Evolutionary conservation across 2,797 vertebrate genomes (phyloP).

Genomic region (Rhinichthys osculus): DNA sequence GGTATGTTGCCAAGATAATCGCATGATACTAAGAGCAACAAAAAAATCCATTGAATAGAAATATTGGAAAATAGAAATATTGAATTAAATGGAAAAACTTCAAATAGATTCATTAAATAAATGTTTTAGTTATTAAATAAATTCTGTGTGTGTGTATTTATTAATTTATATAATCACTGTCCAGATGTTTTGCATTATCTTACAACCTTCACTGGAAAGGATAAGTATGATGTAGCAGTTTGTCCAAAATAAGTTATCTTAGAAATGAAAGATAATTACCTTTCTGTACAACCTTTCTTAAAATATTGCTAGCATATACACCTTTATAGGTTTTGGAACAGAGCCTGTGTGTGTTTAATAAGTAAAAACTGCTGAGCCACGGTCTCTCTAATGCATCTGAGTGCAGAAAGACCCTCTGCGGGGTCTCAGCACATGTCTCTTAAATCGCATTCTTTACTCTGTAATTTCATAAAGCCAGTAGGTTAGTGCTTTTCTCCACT

Average conservation of each 20-base stretch:
- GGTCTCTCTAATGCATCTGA: constrained; percentile 11
- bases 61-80: background rate
- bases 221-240: constrained; percentile 4
- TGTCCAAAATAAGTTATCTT: background rate
- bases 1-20: background rate
- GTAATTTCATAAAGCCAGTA: background rate
- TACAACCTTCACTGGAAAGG: background rate
- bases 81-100: background rate
- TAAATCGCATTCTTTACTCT: constrained; percentile 7
- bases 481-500: background rate
- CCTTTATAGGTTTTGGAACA: constrained; percentile 1
- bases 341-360: constrained; percentile 18
- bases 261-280: background rate
- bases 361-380: constrained; percentile 1
- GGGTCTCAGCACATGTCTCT: background rate
- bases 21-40: background rate
- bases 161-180: no score
- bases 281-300: background rate
- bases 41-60: background rate
- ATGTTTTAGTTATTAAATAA: no score
- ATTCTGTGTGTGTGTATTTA: no score
- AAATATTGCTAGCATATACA: background rate
- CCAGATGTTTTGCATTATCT: no score
- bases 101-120: background rate
- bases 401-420: background rate